Evolutionary conservation across 2,113 vertebrate genomes (phyloP).

Genomic region (Geococcyx californianus): DNA sequence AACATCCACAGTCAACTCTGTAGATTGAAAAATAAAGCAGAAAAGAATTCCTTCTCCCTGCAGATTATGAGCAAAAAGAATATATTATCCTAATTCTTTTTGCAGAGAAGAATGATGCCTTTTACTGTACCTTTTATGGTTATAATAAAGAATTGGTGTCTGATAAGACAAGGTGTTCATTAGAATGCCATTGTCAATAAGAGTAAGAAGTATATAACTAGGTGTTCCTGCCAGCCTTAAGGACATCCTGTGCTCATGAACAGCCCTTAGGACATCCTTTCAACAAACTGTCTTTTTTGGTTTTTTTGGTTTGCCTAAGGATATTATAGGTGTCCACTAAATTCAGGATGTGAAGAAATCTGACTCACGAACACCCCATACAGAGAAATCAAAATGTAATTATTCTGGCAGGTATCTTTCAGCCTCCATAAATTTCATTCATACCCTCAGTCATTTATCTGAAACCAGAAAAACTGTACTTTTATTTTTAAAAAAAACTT

Average conservation of each 20-base stretch:
- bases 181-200: conserved; percentile 21
- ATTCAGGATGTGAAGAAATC: neutral
- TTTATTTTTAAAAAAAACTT: too few species aligned
- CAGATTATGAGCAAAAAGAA: conserved; percentile 7
- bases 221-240: neutral
- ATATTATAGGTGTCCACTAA: neutral
- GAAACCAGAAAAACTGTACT: neutral
- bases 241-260: neutral
- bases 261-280: neutral
- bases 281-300: neutral
- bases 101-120: conserved; percentile 4
- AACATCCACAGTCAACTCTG: conserved; percentile 5
- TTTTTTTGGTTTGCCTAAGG: neutral
- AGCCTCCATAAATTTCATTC: neutral
- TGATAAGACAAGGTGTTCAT: conserved; percentile 47
- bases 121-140: neutral
- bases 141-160: conserved; percentile 3
- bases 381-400: neutral
- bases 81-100: conserved; percentile 24
- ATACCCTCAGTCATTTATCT: neutral
- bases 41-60: conserved; percentile 4
- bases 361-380: neutral
- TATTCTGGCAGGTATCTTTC: neutral
- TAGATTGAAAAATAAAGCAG: neutral
- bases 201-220: neutral